Evolutionary conservation across 2,113 vertebrate species (phyloP).

Genomic region (Cyrtonyx montezumae): DNA sequence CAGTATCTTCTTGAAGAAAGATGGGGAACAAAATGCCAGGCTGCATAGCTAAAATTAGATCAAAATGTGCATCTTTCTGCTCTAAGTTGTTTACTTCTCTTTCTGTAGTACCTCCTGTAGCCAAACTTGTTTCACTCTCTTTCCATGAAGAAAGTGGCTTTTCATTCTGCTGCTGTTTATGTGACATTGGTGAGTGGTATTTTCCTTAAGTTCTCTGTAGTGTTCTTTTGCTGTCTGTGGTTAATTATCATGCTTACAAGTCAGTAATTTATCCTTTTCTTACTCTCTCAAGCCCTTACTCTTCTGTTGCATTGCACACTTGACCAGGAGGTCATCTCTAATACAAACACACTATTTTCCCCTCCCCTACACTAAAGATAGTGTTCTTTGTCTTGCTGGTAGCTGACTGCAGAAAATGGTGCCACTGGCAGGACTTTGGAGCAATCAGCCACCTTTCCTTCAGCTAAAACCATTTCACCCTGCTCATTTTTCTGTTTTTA

Average conservation of each 20-base stretch:
- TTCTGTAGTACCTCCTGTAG: neutral
- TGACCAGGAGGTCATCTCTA: neutral
- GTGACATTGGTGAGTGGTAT: neutral
- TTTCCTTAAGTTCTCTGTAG: neutral
- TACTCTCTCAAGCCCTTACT: neutral
- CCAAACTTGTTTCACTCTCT: neutral
- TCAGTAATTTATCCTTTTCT: neutral
- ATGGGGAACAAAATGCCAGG: neutral
- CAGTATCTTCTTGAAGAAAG: neutral
- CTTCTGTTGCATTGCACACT: accelerated
- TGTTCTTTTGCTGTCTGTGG: neutral
- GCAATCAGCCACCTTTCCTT: neutral
- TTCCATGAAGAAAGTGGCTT: neutral
- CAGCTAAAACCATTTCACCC: neutral
- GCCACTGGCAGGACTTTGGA: conserved; percentile 1
- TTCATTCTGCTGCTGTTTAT: neutral
- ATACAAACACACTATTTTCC: neutral
- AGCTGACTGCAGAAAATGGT: neutral
- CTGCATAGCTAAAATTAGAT: neutral
- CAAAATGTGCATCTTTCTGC: neutral
- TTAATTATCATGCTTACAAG: neutral
- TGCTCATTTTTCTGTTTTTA: neutral
- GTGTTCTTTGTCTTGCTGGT: neutral
- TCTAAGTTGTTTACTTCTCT: neutral
- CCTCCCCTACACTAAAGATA: neutral